phyloP scores from a whole-genome alignment of 30 jellyfish, hydroid and myxozoan species.

The Pseudorhiza aurosa region DNA sequence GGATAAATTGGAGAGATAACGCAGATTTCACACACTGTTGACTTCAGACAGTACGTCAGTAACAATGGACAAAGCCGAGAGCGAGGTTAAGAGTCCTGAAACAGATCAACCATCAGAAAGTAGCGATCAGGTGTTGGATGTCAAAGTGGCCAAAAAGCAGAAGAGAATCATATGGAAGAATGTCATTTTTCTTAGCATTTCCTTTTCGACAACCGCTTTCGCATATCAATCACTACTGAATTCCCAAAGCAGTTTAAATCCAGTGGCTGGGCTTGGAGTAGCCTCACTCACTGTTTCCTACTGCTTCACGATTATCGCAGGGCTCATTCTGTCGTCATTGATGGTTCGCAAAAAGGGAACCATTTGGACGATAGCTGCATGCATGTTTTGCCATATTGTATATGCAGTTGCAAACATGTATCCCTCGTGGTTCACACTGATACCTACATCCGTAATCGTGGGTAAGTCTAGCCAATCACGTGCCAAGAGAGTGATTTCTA shows the following conservation, averaged over 20 bases:
- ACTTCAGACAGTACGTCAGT: no score
- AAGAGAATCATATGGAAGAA: conserved; percentile 25
- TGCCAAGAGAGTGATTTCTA: no score
- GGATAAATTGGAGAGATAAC: no score
- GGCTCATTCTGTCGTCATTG: conserved; percentile 22
- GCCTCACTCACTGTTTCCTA: conserved; percentile 44
- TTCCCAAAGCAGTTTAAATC: conserved; percentile 52
- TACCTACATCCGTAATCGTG: conserved; percentile 37
- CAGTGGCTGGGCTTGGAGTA: conserved; percentile 50
- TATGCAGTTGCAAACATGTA: conserved; percentile 48
- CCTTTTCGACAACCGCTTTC: conserved; percentile 31
- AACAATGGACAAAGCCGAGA: no score
- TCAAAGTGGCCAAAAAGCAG: background rate
- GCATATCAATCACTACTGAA: conserved; percentile 31
- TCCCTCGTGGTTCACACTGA: conserved; percentile 60
- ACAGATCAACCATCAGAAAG: no score
- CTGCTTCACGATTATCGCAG: conserved; percentile 14
- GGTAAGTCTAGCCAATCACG: conserved; percentile 15
- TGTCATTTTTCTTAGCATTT: conserved; percentile 1
- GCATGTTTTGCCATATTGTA: conserved; percentile 18
- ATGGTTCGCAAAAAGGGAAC: conserved; percentile 29
- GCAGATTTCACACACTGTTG: no score
- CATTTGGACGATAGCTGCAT: conserved; percentile 19
- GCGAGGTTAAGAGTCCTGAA: no score
- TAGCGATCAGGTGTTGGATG: no score